Percentiles rank a stretch among this genome's conserved stretches.
Evolutionary conservation across 2,888 invertebrate genomes (phyloP).

Genomic region (Platynereis dumerilii): DNA sequence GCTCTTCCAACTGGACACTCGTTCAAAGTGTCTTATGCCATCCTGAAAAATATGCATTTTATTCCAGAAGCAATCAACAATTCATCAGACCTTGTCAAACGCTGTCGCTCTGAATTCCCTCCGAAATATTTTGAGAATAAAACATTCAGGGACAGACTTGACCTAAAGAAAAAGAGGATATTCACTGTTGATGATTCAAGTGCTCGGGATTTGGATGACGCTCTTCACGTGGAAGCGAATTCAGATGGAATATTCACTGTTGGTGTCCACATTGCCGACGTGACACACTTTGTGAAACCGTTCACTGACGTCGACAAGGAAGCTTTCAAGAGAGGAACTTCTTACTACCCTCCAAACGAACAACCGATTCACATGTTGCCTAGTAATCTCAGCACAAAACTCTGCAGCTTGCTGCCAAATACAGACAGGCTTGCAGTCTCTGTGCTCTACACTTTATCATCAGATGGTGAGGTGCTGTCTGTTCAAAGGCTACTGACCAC

Average conservation of each 20-base stretch:
- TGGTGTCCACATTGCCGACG: slow-evolving; percentile 39
- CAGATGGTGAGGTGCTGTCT: not conserved
- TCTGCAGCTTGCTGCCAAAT: slow-evolving; percentile 28
- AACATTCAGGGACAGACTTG: too few species aligned
- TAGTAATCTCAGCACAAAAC: slow-evolving; percentile 17
- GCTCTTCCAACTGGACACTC: too few species aligned
- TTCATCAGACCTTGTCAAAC: too few species aligned
- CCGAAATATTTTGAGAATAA: too few species aligned
- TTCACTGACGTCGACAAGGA: slow-evolving; percentile 25
- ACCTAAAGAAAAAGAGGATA: not conserved
- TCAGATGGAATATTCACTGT: slow-evolving; percentile 1
- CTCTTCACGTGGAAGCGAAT: slow-evolving; percentile 30
- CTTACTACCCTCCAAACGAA: slow-evolving; percentile 25
- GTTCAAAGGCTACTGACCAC: not conserved
- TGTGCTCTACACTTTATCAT: slow-evolving; percentile 20
- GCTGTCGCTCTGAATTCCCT: too few species aligned
- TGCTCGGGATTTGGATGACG: slow-evolving; percentile 41
- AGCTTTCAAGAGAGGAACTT: slow-evolving; percentile 26
- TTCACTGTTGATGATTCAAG: slow-evolving; percentile 10
- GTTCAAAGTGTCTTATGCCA: too few species aligned
- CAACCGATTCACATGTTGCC: slow-evolving; percentile 30
- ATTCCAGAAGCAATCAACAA: too few species aligned
- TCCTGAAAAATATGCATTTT: too few species aligned
- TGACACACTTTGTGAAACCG: slow-evolving; percentile 27
- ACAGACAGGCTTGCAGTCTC: slow-evolving; percentile 30